A percentile compares a stretch with the other conserved stretches of the same genome.
Conservation (phyloP, 1,140 invertebrate species). For the Lanistes nyassanus region DNA sequence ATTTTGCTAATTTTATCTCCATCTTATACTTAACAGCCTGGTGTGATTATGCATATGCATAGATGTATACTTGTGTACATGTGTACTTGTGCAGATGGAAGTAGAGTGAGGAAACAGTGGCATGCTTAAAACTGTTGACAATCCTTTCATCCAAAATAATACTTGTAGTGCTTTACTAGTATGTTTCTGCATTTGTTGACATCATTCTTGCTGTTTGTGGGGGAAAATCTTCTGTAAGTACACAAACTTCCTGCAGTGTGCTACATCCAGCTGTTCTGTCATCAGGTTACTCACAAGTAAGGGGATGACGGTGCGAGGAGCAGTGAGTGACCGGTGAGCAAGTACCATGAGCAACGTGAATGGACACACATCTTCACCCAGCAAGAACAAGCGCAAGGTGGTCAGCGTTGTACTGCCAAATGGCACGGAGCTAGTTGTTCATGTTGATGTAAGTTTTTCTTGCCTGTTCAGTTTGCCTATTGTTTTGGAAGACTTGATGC, state of each 20-base stretch:
- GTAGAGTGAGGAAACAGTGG: too few species aligned
- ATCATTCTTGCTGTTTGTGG: neutral
- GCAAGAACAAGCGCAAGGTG: slow-evolving; percentile 52
- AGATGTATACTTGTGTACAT: too few species aligned
- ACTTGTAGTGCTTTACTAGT: too few species aligned
- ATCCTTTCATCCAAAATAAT: too few species aligned
- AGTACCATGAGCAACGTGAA: slow-evolving; percentile 26
- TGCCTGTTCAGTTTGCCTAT: too few species aligned
- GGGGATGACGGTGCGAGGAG: slow-evolving; percentile 20
- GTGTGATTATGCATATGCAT: too few species aligned
- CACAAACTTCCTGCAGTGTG: neutral
- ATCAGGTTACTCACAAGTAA: neutral
- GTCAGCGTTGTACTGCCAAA: slow-evolving; percentile 53
- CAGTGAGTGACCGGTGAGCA: slow-evolving; percentile 4
- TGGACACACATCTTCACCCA: slow-evolving; percentile 32
- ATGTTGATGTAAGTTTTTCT: slow-evolving; percentile 60
- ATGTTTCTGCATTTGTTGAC: too few species aligned
- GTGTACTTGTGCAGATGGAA: too few species aligned
- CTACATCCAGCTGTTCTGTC: neutral
- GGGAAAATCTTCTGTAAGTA: neutral
- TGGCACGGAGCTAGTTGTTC: slow-evolving; percentile 45
- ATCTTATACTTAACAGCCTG: too few species aligned
- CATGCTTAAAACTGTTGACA: too few species aligned
- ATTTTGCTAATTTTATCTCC: too few species aligned
- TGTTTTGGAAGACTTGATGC: slow-evolving; percentile 8